These are phyloP conservation scores for Mergus octosetaceus DNA, from an alignment of 2,797 vertebrate genomes.

Conservation along the genomic window DNA sequence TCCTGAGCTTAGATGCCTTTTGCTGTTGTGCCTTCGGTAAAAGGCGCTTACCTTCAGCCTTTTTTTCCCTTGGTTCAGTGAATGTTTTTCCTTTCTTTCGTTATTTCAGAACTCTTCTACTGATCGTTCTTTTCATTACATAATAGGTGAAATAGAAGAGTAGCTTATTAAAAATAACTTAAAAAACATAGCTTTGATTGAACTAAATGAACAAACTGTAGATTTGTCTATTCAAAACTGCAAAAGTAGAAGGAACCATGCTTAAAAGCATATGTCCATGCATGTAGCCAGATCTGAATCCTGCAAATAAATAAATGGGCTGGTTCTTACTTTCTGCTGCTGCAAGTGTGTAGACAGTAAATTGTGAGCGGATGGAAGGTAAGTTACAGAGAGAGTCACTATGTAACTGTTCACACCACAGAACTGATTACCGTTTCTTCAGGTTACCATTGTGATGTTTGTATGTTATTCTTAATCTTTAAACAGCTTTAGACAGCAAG, in stretches of 20 bases:
- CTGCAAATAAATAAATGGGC: not conserved
- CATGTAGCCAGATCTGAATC: not conserved
- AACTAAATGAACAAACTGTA: not conserved
- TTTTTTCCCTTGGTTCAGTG: not conserved
- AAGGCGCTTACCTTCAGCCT: not conserved
- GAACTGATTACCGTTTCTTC: not conserved
- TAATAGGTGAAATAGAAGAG: not conserved
- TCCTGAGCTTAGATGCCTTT: not conserved
- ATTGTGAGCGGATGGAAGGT: not conserved
- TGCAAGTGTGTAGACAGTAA: not conserved
- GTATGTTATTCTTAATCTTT: not conserved
- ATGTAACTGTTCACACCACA: not conserved
- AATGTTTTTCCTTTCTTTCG: not conserved
- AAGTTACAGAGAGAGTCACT: not conserved
- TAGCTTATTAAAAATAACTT: not conserved
- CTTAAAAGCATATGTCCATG: not conserved
- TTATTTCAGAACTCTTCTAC: not conserved
- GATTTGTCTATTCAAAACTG: not conserved
- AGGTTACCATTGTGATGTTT: not conserved
- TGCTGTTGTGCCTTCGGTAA: not conserved
- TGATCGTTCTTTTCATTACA: not conserved
- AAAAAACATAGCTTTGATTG: not conserved
- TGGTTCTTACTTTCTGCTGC: not conserved
- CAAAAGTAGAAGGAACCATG: not conserved
- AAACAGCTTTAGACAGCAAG: not conserved